phyloP scores from a whole-genome alignment of 1,140 invertebrate genomes.

The Phocides pigmalion region DNA sequence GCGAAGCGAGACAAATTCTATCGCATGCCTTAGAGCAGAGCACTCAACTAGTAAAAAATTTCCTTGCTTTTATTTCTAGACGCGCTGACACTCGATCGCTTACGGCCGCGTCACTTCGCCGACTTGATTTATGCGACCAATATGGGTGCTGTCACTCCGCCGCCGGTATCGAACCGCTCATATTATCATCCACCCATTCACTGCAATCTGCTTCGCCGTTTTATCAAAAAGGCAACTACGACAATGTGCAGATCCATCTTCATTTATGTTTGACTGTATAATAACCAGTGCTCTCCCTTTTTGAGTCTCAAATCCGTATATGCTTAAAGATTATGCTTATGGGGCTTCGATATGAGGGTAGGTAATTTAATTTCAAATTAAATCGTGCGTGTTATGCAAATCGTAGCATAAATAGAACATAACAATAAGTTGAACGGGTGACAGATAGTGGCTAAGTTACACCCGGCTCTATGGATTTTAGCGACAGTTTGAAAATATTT shows the following conservation, averaged over 20 bases:
- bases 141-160: constrained; percentile 77
- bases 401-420: too few relatives aligned
- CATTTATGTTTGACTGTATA: constrained; percentile 15
- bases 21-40: constrained; percentile 70
- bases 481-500: too few relatives aligned
- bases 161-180: constrained; percentile 68
- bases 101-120: constrained; percentile 74
- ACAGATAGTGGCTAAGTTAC: too few relatives aligned
- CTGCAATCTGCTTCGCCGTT: constrained; percentile 31
- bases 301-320: too few relatives aligned
- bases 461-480: too few relatives aligned
- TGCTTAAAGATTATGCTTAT: too few relatives aligned
- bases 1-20: constrained; percentile 65
- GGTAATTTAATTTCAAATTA: too few relatives aligned
- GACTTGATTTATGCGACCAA: constrained; percentile 82
- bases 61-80: constrained; percentile 77
- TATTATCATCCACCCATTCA: constrained; percentile 55
- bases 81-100: constrained; percentile 78
- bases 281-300: background rate
- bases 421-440: too few relatives aligned
- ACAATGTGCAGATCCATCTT: constrained; percentile 23
- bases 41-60: constrained; percentile 76
- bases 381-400: too few relatives aligned
- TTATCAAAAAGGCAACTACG: constrained; percentile 25
- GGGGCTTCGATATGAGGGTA: too few relatives aligned